These are phyloP conservation scores for Sapajus apella DNA, from an alignment of 2,113 vertebrate species.

Conservation along the genomic window DNA sequence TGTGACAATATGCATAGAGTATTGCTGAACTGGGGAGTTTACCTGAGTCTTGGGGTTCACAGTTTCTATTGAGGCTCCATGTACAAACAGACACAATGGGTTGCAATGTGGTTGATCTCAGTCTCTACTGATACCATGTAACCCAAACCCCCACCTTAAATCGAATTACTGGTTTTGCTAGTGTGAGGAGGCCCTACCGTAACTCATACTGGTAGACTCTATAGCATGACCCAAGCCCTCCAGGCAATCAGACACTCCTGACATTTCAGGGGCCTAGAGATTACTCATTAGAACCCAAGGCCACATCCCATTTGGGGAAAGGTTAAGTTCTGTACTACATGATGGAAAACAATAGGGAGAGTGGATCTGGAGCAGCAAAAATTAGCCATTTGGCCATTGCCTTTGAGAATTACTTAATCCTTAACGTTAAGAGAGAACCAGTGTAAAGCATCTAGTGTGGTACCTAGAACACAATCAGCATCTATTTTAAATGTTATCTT, in stretches of 20 bases:
- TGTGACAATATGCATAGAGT: neutral
- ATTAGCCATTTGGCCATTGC: neutral
- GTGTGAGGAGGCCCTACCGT: neutral
- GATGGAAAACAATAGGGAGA: neutral
- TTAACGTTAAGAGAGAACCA: neutral
- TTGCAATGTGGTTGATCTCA: neutral
- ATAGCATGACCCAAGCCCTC: neutral
- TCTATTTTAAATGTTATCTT: neutral
- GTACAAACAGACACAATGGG: neutral
- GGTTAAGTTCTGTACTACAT: neutral
- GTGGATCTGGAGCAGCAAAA: neutral
- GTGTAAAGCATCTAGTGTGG: neutral
- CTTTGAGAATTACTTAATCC: neutral
- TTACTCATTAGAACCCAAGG: neutral
- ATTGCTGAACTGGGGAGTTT: neutral
- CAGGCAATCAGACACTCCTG: neutral
- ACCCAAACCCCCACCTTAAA: neutral
- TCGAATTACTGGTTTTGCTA: neutral
- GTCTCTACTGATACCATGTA: neutral
- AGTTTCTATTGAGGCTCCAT: neutral
- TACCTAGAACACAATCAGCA: neutral
- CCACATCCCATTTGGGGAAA: neutral
- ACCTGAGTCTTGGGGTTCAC: neutral
- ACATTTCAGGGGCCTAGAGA: neutral
- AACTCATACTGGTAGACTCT: neutral